Conservation (phyloP, 2,113 vertebrate species). For the Ploceus nigricollis region DNA sequence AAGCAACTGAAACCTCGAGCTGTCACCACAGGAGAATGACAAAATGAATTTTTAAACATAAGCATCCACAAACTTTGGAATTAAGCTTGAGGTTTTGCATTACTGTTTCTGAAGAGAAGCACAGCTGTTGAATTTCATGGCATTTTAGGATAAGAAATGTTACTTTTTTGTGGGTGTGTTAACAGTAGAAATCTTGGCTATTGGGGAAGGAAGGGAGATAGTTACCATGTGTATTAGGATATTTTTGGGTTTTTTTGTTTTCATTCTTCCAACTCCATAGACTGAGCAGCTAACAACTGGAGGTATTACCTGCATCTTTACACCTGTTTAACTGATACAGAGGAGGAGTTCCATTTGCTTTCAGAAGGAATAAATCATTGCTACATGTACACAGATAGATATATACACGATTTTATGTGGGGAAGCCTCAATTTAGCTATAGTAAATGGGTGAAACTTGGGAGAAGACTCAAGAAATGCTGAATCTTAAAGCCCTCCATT, state of each 20-base stretch:
- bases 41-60: background rate
- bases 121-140: background rate
- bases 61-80: background rate
- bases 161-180: background rate
- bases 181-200: background rate
- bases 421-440: background rate
- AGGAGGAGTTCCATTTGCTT: background rate
- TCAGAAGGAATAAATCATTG: background rate
- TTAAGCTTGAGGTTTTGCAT: background rate
- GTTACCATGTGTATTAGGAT: background rate
- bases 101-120: background rate
- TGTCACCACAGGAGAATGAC: background rate
- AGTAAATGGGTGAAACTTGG: background rate
- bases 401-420: fast-evolving
- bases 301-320: background rate
- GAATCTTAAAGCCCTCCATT: background rate
- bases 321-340: background rate
- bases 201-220: background rate
- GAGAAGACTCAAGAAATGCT: background rate
- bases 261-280: background rate
- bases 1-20: background rate
- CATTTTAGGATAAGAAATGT: background rate
- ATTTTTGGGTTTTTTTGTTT: background rate
- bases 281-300: background rate
- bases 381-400: background rate